Base-by-base conservation (phyloP, 1,140 invertebrate species). In the Drosophila eugracilis region DNA sequence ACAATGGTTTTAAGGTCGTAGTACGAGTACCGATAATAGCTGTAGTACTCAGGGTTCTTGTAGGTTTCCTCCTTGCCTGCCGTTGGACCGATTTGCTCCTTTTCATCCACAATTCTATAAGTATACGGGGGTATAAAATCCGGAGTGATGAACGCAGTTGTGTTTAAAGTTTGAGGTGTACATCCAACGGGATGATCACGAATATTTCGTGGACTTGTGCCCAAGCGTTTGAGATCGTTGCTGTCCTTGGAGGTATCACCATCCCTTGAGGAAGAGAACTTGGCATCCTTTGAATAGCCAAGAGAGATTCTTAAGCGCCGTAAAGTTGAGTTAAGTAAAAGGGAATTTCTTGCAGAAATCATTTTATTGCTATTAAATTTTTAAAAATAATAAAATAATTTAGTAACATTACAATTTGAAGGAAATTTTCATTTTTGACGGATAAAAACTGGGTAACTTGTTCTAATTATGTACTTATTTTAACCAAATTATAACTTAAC, bases 31-130 rank as follows among this genome's bases (percentile, higher is more conserved):
- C 75, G 70, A 65, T 85, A 75, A 42, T 84, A 76, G n/a, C 59
- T 52, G 39, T 30, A 84, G 26, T 65, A 72, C 26, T 88, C 78
- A 0, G 75, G 73, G 63, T 86, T 90, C 45, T 80, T 83, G 30
- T 89, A 89, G 2, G 10, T 39, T 10, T 44, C 32, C 30, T 37
- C 36, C 44, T 89, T 81, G 9, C 60, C 30, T 0, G 77, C 86
- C n/a, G 65, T 37, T 1, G 81, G 63, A 0, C 81, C 88, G 0
- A 86, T 34, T 4, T 47, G 4, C 15, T 90, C 75, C 5, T 53
- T 19, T 2, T 39, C 15, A 0, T 24, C 1, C 4, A 67, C 7
- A 0, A 21, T 45, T 5, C 78, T 15, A 5, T 39, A 48, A 2
- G 26, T 41, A 0, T 39, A 37, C 0, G 55, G 22, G 5, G 44